Percentiles rank a stretch among this genome's conserved stretches.
Conservation (phyloP, 37 sponge, comb jelly and placozoan genomes). For the Cladorhizidae sp. region DNA sequence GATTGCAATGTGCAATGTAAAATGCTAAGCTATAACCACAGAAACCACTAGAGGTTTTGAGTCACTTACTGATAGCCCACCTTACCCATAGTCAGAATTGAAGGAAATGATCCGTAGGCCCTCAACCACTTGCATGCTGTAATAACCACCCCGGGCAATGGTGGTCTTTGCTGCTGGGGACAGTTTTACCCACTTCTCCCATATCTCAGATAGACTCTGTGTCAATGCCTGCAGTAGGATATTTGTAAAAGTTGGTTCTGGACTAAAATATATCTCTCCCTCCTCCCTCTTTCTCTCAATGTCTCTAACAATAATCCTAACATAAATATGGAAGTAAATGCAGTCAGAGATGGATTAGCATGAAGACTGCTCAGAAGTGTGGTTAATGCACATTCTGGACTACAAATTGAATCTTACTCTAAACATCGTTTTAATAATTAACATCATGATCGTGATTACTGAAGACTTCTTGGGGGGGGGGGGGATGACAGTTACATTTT, state of each 20-base stretch:
- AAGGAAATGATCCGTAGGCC: constrained; percentile 61
- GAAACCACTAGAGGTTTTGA: too few relatives aligned
- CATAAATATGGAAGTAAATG: neutral
- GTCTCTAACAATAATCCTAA: neutral
- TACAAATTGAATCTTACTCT: too few relatives aligned
- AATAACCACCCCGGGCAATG: constrained; percentile 65
- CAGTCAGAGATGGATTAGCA: neutral
- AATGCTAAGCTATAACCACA: too few relatives aligned
- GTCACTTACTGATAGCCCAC: too few relatives aligned
- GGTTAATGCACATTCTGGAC: too few relatives aligned
- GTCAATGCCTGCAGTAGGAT: constrained; percentile 40
- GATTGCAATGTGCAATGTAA: neutral
- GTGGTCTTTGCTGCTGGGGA: constrained; percentile 31
- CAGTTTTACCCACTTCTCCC: constrained; percentile 57
- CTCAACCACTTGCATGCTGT: constrained; percentile 47
- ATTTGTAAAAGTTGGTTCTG: neutral
- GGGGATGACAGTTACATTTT: too few relatives aligned
- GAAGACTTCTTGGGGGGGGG: too few relatives aligned
- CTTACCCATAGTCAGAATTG: constrained; percentile 79
- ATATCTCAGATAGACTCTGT: constrained; percentile 34
- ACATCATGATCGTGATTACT: too few relatives aligned
- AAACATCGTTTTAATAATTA: too few relatives aligned
- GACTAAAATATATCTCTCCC: neutral
- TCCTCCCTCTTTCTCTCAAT: neutral
- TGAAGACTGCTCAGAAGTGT: too few relatives aligned